These are phyloP conservation scores for Aegypius monachus DNA, from an alignment of 2,113 vertebrate species.

Conservation along the genomic window DNA sequence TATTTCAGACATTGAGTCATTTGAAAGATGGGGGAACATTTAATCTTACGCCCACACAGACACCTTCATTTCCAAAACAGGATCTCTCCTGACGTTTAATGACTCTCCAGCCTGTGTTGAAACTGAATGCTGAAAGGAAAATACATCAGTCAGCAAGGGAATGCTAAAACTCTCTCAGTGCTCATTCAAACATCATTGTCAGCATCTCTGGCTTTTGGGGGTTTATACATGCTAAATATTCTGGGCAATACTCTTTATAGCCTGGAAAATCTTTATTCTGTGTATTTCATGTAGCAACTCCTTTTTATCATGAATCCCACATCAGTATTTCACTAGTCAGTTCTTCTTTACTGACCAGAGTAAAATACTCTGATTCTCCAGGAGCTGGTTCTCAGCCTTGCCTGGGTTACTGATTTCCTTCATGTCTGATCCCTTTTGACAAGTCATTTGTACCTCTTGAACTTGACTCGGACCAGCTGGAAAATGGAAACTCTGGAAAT, in stretches of 20 bases:
- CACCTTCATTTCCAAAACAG: constrained; percentile 39
- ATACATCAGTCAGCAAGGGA: constrained; percentile 34
- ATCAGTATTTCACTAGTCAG: neutral
- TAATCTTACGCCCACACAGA: constrained; percentile 37
- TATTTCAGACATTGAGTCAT: constrained; percentile 25
- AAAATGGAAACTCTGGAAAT: neutral
- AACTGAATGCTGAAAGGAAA: constrained; percentile 38
- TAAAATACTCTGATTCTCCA: neutral
- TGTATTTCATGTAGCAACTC: neutral
- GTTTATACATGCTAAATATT: neutral
- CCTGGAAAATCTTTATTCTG: neutral
- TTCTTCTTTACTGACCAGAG: neutral
- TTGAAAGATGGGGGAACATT: constrained; percentile 11
- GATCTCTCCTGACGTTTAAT: constrained; percentile 18
- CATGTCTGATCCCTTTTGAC: neutral
- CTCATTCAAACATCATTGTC: neutral
- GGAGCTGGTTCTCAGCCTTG: neutral
- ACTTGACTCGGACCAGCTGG: neutral
- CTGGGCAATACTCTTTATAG: neutral
- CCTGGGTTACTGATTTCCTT: neutral
- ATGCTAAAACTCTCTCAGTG: neutral
- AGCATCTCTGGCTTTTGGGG: constrained; percentile 6
- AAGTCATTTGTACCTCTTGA: neutral
- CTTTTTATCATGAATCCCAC: neutral
- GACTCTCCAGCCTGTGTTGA: constrained; percentile 45